Evolutionary conservation across 2,888 invertebrate genomes (phyloP).

Genomic region (Hypsopygia costalis): DNA sequence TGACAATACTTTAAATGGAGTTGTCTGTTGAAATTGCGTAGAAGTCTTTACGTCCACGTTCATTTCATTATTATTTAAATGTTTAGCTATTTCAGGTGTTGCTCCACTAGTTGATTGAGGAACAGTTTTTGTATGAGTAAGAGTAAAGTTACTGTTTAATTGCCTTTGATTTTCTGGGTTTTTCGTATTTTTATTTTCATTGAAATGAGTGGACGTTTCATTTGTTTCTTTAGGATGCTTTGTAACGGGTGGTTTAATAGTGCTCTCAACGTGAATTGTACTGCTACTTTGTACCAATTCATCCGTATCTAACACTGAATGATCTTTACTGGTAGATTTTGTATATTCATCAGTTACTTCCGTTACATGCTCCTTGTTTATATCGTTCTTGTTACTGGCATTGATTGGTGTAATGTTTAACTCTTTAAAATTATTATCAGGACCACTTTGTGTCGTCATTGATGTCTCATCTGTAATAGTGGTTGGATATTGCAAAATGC

Average conservation of each 20-base stretch:
- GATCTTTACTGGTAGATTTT: conserved; percentile 22
- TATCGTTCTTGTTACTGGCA: no score
- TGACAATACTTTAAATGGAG: no score
- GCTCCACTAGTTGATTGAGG: neutral
- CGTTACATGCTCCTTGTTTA: conserved; percentile 17
- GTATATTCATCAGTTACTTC: conserved; percentile 24
- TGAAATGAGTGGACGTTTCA: conserved; percentile 36
- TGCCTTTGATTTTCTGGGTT: conserved; percentile 68
- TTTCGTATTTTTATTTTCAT: conserved; percentile 64
- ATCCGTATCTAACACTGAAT: conserved; percentile 41
- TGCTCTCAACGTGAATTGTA: conserved; percentile 58
- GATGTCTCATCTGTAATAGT: neutral
- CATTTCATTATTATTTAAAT: no score
- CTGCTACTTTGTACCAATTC: conserved; percentile 57
- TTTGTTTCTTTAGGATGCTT: conserved; percentile 29
- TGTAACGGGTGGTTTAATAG: conserved; percentile 43
- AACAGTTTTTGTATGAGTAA: conserved; percentile 19
- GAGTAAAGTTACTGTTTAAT: conserved; percentile 57
- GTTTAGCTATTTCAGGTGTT: neutral
- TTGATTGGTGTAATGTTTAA: no score
- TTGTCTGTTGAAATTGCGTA: neutral
- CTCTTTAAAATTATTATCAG: no score
- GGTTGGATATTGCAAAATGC: no score
- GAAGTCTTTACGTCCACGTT: neutral
- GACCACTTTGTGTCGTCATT: conserved; percentile 10